Base-by-base conservation (phyloP, 1,140 invertebrate genomes). In the Heliconius congener region DNA sequence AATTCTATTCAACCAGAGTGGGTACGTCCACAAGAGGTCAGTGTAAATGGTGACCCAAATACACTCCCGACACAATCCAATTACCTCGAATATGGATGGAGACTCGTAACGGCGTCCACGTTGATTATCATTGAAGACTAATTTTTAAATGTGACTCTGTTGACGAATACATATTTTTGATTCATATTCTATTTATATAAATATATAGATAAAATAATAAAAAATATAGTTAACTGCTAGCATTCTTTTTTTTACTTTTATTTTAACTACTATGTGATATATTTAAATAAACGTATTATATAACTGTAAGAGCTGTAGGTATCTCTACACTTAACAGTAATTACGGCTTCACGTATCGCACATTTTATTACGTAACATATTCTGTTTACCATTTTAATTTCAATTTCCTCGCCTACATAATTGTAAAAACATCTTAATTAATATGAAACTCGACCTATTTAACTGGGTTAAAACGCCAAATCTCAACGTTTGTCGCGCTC, bases 1-100 rank as follows among this genome's bases (percentile, higher is more conserved):
- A 60, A 46, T 75, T 19, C 18, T 55, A 75, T 55, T 71, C 50
- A 71, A 66, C 46, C 39, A 71, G 73, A 74, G 77, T 76, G 78
- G 76, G 76, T 60, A 76, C 80, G 73, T 81, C 77, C 83, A 80
- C 81, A 77, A 86, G 83, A 88, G 88, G 88, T 87, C 86, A 88
- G 82, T 77, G 81, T 81, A 84, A 85, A 85, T 84, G 77, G 76
- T 86, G 89, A 89, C 89, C 89, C 86, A 88, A 85, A 91, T 90
- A 89, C 84, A 85, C 80, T 82, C 82, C 82, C 79, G 85, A 85
- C 82, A 81, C 85, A 89, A 89, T 88, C 87, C 86, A 88, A 88
- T 88, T 89, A 87, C 80, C 81, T 81, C 81, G 84, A 85, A 82
- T 85, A 87, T 81, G 77, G 82, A 83, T 83, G 81, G 76, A 81